Base-by-base conservation (phyloP, 2,888 invertebrate species). In the Hybos culiciformis region DNA sequence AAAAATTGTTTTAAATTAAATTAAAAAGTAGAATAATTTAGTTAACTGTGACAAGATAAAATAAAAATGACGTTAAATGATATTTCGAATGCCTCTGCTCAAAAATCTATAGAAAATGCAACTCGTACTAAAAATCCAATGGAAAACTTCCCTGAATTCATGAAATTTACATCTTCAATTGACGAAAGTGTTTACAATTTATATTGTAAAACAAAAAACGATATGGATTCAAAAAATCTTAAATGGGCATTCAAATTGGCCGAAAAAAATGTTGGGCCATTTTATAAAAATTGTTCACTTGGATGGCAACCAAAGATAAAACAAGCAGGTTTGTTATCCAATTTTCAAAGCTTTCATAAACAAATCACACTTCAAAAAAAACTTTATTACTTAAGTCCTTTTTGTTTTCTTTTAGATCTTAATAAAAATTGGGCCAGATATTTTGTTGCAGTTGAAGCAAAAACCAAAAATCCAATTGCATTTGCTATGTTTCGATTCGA, bases 401-500 rank as follows among this genome's bases (percentile, higher is more conserved):
- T n/a, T n/a, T n/a, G n/a, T n/a, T n/a, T n/a, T n/a, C n/a, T n/a
- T n/a, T n/a, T n/a, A n/a, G 81, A 83, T 62, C 68, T 83, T 57
- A 73, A 70, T 15, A 77, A 80, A 47, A 67, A 72, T 37, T 69
- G 69, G 54, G 80, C 82, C 3, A 70, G 77, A 59, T 81, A 75
- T 56, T 60, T 83, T 23, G 67, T 81, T 34, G 77, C 71, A 5
- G 60, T 65, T 37, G 52, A 57, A 11, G n/a, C n/a, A n/a, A 56
- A 63, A 18, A 60, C 55, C 5, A 62, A 60, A 29, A 53, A 63
- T 42, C 73, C 73, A 3, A 69, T 81, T n/a, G 85, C 76, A 1
- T 82, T 78, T 57, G 71, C 75, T 15, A 82, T 84, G 66, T 84
- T 83, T 54, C 70, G 83, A 36, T 83, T 83, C 59, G 83, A 83